phyloP scores from a whole-genome alignment of 2,113 vertebrate genomes.

The Dipodomys spectabilis region DNA sequence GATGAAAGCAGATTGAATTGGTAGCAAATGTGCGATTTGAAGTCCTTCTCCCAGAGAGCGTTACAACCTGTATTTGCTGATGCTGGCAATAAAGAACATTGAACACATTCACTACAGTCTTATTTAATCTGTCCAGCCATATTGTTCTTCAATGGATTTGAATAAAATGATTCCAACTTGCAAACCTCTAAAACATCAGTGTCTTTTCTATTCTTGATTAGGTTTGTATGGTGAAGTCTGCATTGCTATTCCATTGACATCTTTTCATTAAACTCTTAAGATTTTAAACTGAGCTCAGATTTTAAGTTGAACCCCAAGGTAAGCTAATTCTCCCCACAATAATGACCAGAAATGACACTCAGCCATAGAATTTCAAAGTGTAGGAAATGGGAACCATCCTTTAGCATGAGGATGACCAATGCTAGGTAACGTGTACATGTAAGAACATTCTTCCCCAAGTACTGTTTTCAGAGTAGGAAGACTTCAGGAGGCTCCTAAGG shows the following conservation, averaged over 20 bases:
- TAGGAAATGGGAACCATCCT: background rate
- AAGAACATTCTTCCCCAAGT: background rate
- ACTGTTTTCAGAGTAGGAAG: background rate
- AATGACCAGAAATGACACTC: background rate
- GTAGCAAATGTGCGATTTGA: conserved; percentile 89
- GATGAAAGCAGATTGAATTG: conserved; percentile 93
- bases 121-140: conserved; percentile 8
- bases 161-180: background rate
- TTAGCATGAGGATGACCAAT: background rate
- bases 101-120: background rate
- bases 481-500: background rate
- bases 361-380: background rate
- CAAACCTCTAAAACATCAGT: background rate
- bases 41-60: conserved; percentile 90
- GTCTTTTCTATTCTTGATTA: conserved; percentile 28
- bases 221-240: background rate
- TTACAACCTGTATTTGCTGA: conserved; percentile 87
- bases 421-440: background rate
- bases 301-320: conserved; percentile 7
- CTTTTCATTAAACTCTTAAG: background rate
- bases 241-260: background rate
- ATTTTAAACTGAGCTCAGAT: conserved; percentile 36
- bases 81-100: conserved; percentile 55
- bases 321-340: background rate
- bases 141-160: conserved; percentile 20